Conservation (phyloP, 2,888 invertebrate genomes). For the Crematogaster levior region DNA sequence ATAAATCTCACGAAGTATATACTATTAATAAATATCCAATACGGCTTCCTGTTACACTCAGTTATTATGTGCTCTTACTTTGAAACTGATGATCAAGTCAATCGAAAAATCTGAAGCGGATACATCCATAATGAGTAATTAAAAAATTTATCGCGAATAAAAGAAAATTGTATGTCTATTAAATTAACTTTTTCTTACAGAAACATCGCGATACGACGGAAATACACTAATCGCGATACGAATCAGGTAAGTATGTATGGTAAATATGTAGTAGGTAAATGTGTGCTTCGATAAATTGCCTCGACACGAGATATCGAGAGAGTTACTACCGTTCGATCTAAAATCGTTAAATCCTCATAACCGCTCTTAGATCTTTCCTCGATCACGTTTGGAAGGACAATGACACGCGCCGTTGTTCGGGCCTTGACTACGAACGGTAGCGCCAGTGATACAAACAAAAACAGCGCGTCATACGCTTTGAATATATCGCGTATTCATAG, state of each 20-base stretch:
- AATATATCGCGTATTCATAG: too few relatives aligned
- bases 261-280: too few relatives aligned
- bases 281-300: background rate
- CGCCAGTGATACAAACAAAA: background rate
- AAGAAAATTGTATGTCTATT: background rate
- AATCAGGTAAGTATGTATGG: background rate
- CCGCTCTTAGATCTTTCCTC: background rate
- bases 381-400: background rate
- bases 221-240: background rate
- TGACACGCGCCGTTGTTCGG: background rate
- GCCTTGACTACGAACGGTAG: background rate
- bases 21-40: conserved; percentile 8
- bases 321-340: background rate
- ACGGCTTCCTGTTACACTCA: background rate
- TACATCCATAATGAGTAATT: background rate
- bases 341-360: background rate
- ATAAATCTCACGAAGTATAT: background rate
- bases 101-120: background rate
- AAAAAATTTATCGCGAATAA: background rate
- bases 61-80: background rate
- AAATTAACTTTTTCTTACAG: background rate
- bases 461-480: background rate
- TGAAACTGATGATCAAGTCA: background rate
- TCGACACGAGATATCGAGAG: background rate
- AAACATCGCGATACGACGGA: background rate